Base-by-base conservation (phyloP, 2,113 vertebrate genomes). In the Nyctereutes procyonoides region DNA sequence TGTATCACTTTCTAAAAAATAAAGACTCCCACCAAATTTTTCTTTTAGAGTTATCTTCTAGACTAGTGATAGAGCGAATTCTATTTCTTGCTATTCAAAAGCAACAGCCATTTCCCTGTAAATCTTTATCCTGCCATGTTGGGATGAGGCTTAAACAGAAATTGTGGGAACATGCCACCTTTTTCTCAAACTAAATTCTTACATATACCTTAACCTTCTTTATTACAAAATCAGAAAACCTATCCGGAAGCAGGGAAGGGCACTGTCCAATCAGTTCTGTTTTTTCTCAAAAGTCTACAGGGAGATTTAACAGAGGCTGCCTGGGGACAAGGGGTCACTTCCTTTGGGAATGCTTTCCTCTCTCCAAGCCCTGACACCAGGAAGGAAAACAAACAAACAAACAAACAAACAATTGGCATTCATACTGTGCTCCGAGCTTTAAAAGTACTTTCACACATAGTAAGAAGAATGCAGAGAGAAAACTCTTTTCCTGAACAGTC, bases 331-430 rank as follows among this genome's bases (percentile, higher is more conserved):
- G 2, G 20, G 76, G 38, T 96, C 87, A 96, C n/a, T 95, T 93
- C 85, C 94, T 96, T 90, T 77, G 76, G 71, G 85, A 95, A 76
- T 63, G 51, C 17, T 58, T 84, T 94, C 84, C 88, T 28, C 30
- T 93, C 60, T 93, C 69, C 79, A 88, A 92, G 26, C 24, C n/a
- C 60, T 91, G 88, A 97, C 53, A 77, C 16, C 76, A 82, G 90
- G 71, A 96, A 94, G 88, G 92, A 92, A 96, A 96, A 84, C 13
- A 30, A 10, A 63, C 20, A 51, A 69, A n/a, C 32, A 69, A 69
- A 62, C 28, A 91, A n/a, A n/a, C n/a, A n/a, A n/a, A 93, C 56
- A 92, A 95, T 43, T 90, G 63, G 65, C 93, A 93, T 93, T 94
- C 65, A 77, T 58, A 67, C 74, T 38, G 62, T 63, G 24, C 69